Percentiles rank a stretch among this genome's conserved stretches.
Conservation (phyloP, 2,113 vertebrate species). For the Pseudorhombus dupliciocellatus region DNA sequence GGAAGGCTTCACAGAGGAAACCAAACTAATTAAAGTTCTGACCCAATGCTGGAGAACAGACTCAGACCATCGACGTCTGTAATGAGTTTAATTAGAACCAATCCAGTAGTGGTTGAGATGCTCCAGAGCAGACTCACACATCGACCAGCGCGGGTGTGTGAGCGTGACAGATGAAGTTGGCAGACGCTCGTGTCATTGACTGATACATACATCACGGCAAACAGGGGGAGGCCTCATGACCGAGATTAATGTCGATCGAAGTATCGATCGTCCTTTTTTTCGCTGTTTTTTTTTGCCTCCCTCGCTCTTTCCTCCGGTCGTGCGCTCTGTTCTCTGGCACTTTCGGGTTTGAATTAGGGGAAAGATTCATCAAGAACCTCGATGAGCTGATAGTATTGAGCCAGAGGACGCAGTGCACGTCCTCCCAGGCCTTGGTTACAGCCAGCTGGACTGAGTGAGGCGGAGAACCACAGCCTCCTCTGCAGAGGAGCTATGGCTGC, state of each 20-base stretch:
- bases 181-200: not conserved
- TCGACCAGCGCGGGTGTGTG: not conserved
- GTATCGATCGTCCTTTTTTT: not conserved
- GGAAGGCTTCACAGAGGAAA: too few species aligned
- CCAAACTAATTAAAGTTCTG: too few species aligned
- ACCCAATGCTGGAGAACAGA: too few species aligned
- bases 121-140: not conserved
- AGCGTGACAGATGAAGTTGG: not conserved
- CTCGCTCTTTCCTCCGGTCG: not conserved
- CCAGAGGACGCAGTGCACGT: not conserved
- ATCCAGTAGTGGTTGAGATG: not conserved
- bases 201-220: not conserved
- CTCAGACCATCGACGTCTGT: too few species aligned
- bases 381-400: not conserved
- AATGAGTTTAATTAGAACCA: too few species aligned
- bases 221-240: not conserved
- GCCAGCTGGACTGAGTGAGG: slow-evolving; percentile 5
- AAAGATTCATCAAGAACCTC: not conserved
- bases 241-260: not conserved
- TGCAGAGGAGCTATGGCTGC: slow-evolving; percentile 37
- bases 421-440: not conserved
- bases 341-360: not conserved
- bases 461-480: slow-evolving; percentile 32
- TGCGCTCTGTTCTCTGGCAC: not conserved
- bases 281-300: not conserved